Conservation (phyloP, 2,888 invertebrate genomes). For the Chrysolina americana region DNA sequence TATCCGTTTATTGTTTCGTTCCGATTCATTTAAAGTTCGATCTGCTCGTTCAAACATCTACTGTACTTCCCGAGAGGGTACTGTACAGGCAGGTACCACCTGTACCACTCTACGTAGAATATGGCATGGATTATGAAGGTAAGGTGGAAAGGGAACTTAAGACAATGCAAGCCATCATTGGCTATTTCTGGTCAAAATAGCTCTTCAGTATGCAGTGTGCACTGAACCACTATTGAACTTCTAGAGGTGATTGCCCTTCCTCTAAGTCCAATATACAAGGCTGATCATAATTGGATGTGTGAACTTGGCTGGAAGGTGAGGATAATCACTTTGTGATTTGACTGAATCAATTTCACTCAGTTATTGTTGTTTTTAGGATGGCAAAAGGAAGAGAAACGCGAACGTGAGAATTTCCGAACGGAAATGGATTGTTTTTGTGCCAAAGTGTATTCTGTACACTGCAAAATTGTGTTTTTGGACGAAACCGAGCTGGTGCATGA, state of each 20-base stretch:
- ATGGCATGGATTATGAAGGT: conserved; percentile 39
- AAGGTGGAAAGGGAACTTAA: conserved; percentile 48
- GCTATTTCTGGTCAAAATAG: conserved; percentile 51
- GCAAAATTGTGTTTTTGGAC: conserved; percentile 90
- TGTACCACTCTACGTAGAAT: conserved; percentile 37
- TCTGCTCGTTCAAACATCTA: not conserved
- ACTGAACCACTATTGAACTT: conserved; percentile 58
- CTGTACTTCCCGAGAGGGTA: not conserved
- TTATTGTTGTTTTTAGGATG: conserved; percentile 12
- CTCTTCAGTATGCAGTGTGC: conserved; percentile 56
- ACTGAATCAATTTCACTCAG: not conserved
- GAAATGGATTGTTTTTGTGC: conserved; percentile 68
- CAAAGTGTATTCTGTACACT: conserved; percentile 68
- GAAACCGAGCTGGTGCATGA: conserved; percentile 92
- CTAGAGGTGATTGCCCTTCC: conserved; percentile 62
- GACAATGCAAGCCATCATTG: conserved; percentile 53
- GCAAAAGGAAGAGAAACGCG: not conserved
- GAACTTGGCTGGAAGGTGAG: conserved; percentile 54
- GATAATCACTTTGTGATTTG: not conserved
- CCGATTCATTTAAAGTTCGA: not conserved
- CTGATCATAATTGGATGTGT: conserved; percentile 54
- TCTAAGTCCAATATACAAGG: conserved; percentile 55
- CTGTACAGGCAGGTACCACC: conserved; percentile 27
- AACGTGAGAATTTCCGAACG: conserved; percentile 2
- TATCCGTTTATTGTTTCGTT: conserved; percentile 11